Evolutionary conservation across 2,888 invertebrate genomes (phyloP), one percentile per base, ranked within the genome.

Genomic region (Caenorhabditis sp.): DNA sequence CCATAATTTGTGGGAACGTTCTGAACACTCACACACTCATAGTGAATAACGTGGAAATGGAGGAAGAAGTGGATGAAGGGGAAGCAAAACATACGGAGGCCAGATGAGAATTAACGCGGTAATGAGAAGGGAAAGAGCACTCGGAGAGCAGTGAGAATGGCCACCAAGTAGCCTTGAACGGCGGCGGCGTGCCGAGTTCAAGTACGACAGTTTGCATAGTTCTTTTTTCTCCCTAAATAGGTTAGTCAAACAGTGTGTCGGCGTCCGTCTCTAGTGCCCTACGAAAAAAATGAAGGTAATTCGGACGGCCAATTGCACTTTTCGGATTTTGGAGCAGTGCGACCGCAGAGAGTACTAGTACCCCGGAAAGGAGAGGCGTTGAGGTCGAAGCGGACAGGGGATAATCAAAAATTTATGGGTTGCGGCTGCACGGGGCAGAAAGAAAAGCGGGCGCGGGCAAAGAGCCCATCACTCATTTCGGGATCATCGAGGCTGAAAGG

Each of bases 321-420:
- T 66, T 43, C 37, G 66, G 66, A 66, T 66, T 58, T 13, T 56
- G 56, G 15, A 56, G 53, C 35, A 43, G 56, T 7, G n/a, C n/a
- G n/a, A n/a, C n/a, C n/a, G n/a, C n/a, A n/a, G 37, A 37, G 26
- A 50, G 30, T 41, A 53, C 55, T 45, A 65, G 55, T 53, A 43
- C 41, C 20, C 17, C 30, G 24, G 37, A 22, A 24, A 48, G 22
- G 41, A 22, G 30, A n/a, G 27, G n/a, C 20, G 22, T 13, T 22
- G 35, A 50, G 43, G 32, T 15, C 20, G 24, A 39, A 45, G 45
- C 22, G 48, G 24, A 30, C n/a, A 48, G 20, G 35, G 52, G 68
- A 68, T 68, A 68, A 68, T 68, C 68, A 68, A 68, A 68, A 68
- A 68, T 68, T 68, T 68, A 68, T 68, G 68, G 58, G 56, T 39